phyloP scores from a whole-genome alignment of 1,140 invertebrate genomes.

The Drosophila hydei region DNA sequence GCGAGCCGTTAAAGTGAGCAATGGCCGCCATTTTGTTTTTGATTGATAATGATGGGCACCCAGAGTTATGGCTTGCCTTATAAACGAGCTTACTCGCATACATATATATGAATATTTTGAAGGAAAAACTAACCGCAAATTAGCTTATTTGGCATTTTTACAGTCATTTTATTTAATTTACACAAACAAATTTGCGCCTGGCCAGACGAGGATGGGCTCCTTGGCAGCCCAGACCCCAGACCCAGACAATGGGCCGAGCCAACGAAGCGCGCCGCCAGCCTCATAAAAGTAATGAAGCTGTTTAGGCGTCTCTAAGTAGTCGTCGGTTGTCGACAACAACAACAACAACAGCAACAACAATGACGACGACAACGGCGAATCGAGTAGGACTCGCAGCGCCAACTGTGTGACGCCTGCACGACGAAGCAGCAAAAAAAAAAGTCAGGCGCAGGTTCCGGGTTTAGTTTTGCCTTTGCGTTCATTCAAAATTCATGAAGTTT shows the following conservation, averaged over 20 bases:
- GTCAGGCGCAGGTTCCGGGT: constrained; percentile 17
- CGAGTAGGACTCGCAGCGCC: constrained; percentile 5
- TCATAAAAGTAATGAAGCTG: constrained; percentile 82
- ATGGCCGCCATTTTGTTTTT: constrained; percentile 52
- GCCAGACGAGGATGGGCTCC: constrained; percentile 44
- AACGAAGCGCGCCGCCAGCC: constrained; percentile 71
- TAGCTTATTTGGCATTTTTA: constrained; percentile 83
- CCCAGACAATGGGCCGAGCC: constrained; percentile 75
- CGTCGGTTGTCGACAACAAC: constrained; percentile 68
- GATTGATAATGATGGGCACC: constrained; percentile 48
- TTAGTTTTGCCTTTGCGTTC: constrained; percentile 58
- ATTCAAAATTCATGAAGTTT: constrained; percentile 82
- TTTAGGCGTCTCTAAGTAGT: constrained; percentile 82
- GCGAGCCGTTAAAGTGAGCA: constrained; percentile 35
- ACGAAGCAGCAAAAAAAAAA: constrained; percentile 70
- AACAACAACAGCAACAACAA: constrained; percentile 42
- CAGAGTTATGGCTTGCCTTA: constrained; percentile 35
- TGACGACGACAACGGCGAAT: constrained; percentile 1
- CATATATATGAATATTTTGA: constrained; percentile 2
- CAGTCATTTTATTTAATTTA: constrained; percentile 82
- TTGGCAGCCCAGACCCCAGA: background rate
- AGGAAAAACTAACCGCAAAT: constrained; percentile 74
- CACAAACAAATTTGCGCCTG: constrained; percentile 82
- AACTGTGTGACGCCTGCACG: constrained; percentile 40
- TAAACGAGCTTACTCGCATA: background rate